These are phyloP conservation scores for Microtus ochrogaster DNA, from an alignment of 2,113 vertebrate species.

Conservation along the genomic window DNA sequence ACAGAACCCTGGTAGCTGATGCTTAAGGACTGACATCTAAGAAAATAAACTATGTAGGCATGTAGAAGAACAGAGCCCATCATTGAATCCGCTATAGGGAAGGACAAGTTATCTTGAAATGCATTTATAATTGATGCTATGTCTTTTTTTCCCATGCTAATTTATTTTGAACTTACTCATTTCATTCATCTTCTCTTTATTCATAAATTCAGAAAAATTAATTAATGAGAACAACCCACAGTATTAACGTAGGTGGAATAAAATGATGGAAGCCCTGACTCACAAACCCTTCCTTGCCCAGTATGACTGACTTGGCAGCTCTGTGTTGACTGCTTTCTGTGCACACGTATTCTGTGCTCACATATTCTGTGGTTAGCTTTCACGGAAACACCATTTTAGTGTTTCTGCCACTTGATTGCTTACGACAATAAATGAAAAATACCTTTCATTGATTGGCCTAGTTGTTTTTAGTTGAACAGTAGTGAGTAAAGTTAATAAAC, in stretches of 20 bases:
- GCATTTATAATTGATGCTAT: background rate
- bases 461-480: background rate
- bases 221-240: background rate
- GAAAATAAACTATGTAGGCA: background rate
- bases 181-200: background rate
- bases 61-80: background rate
- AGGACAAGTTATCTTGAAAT: background rate
- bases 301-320: background rate
- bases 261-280: background rate
- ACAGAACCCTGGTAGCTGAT: background rate
- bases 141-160: background rate
- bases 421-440: background rate
- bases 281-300: background rate
- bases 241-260: background rate
- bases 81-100: background rate
- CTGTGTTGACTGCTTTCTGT: background rate
- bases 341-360: background rate
- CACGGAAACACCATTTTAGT: background rate
- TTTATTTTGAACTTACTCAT: conserved; percentile 23
- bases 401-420: background rate
- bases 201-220: background rate
- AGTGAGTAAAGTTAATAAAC: background rate
- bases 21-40: background rate
- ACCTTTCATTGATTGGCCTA: background rate
- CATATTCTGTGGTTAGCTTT: background rate